These are phyloP conservation scores for Pseudopipra pipra DNA, from an alignment of 2,113 vertebrate species.

Conservation along the genomic window DNA sequence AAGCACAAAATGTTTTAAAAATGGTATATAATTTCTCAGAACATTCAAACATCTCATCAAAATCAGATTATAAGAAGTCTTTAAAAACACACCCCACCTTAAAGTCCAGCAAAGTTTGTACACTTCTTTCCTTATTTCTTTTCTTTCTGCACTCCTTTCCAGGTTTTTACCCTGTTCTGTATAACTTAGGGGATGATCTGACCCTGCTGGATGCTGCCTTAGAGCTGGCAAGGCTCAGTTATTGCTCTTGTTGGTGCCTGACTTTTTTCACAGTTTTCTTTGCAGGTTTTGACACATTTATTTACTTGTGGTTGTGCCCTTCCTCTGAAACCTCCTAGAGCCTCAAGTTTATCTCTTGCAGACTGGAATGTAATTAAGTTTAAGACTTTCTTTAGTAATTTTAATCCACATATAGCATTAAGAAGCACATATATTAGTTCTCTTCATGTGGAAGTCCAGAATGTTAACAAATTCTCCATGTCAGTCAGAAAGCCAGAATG, in stretches of 20 bases:
- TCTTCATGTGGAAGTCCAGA: not conserved
- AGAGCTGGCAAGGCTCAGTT: not conserved
- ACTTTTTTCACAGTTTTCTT: not conserved
- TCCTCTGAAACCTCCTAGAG: not conserved
- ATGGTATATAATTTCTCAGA: not conserved
- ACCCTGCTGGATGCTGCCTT: not conserved
- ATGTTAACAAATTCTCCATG: not conserved
- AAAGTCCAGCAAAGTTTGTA: accelerated
- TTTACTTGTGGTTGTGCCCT: not conserved
- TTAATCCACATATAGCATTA: not conserved
- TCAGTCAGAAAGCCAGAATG: not conserved
- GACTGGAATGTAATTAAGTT: not conserved
- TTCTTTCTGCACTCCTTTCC: not conserved
- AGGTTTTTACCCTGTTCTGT: not conserved
- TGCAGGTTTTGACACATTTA: not conserved
- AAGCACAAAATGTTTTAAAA: not conserved
- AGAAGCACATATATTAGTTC: not conserved
- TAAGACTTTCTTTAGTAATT: not conserved
- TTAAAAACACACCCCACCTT: not conserved
- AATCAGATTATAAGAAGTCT: not conserved
- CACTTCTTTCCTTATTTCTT: not conserved
- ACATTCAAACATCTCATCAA: too few relatives aligned
- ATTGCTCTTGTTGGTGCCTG: too few relatives aligned
- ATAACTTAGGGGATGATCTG: not conserved
- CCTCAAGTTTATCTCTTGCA: not conserved